Percentiles rank a stretch among this genome's conserved stretches.
phyloP scores from a whole-genome alignment of 2,888 invertebrate genomes.

The Quadroppia sp. region DNA sequence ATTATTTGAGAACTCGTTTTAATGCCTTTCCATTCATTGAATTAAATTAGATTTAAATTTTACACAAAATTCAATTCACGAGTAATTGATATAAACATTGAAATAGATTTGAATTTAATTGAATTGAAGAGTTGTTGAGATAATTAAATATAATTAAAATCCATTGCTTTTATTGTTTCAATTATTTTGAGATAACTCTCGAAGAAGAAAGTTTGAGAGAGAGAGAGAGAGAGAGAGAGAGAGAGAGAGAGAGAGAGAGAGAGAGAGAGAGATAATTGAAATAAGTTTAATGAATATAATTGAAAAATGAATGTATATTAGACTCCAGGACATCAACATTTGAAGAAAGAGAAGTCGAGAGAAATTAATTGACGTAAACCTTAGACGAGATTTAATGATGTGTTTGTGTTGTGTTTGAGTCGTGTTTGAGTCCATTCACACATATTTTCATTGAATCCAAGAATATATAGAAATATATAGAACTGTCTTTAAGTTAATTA shows the following conservation, averaged over 20 bases:
- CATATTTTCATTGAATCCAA: background rate
- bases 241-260: background rate
- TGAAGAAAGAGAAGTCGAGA: background rate
- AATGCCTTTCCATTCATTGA: slow-evolving; percentile 6
- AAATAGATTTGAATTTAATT: slow-evolving; percentile 24
- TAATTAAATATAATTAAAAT: slow-evolving; percentile 20
- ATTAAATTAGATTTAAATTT: slow-evolving; percentile 31
- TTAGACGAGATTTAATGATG: background rate
- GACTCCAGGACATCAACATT: background rate
- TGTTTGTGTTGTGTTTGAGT: background rate
- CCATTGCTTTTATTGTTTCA: slow-evolving; percentile 1
- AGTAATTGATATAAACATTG: background rate
- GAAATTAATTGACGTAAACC: slow-evolving; percentile 5
- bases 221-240: slow-evolving; percentile 5
- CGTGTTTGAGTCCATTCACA: slow-evolving; percentile 9
- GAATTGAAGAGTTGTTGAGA: slow-evolving; percentile 28
- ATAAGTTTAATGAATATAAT: slow-evolving; percentile 13
- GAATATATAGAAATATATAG: background rate
- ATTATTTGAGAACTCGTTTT: slow-evolving; percentile 26
- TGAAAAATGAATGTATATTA: slow-evolving; percentile 11
- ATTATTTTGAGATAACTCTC: background rate
- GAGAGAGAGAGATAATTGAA: background rate
- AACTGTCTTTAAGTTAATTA: slow-evolving; percentile 1
- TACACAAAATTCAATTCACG: slow-evolving; percentile 5
- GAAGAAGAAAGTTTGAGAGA: background rate